Base-by-base conservation (phyloP, 1,140 invertebrate species). In the Sminthurinus signatus region DNA sequence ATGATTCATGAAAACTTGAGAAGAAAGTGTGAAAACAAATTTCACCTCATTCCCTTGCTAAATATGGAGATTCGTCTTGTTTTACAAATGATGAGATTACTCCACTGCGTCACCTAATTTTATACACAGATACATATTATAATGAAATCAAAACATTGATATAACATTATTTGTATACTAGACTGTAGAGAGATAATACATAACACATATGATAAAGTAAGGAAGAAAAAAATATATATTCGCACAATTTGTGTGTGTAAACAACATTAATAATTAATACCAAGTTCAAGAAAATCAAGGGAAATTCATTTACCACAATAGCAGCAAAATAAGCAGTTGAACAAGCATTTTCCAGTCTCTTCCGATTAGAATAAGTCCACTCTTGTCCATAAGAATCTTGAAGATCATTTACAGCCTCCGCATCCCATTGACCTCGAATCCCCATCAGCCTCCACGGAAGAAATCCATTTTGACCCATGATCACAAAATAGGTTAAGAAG, bases 21-120 rank as follows among this genome's bases (percentile, higher is more conserved):
- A n/a, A n/a, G n/a, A n/a, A n/a, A n/a, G n/a, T 48, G 10, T 52
- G 19, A 52, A 14, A 28, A 5, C 54, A 17, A 27, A 17, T 46
- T 75, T 76, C 75, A 81, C 81, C 74, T 81, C 83, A 86, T 84
- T 76, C 83, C 83, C 74, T 86, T 83, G 64, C 84, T 81, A 65
- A 85, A 74, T 52, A 86, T 77, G 12, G 84, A 85, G 64, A 83
- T 80, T 61, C 82, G 76, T 56, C 85, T 75, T 10, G 85, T 86
- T 74, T 86, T 86, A 73, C 82, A 84, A 70, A 86, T 84, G 70
- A 86, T 82, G 64, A 86, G 74, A 79, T 86, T 84, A 65, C 83
- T 81, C 85, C 85, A 86, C 75, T 86, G 85, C 23, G 84, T 83
- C 67, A 86, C 77, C n/a, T 86, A 84, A 32, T 23, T n/a, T n/a